These are phyloP conservation scores for Drosophila pegasa DNA, from an alignment of 2,888 invertebrate genomes.

Conservation along the genomic window DNA sequence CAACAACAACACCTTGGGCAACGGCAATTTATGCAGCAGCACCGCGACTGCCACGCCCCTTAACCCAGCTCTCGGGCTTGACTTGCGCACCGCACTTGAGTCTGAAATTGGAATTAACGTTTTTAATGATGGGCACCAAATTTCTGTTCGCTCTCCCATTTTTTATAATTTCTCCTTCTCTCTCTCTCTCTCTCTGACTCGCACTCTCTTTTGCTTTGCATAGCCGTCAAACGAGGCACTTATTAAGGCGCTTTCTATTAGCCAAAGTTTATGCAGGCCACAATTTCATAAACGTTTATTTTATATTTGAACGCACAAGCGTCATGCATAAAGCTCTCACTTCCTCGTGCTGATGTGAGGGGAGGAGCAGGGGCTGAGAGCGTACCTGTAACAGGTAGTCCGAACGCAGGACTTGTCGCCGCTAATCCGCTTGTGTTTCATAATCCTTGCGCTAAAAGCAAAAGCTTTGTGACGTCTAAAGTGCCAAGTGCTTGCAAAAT, in stretches of 20 bases:
- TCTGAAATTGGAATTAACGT: conserved; percentile 81
- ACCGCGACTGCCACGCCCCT: conserved; percentile 11
- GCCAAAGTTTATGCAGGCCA: conserved; percentile 49
- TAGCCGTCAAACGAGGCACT: conserved; percentile 38
- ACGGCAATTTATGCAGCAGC: conserved; percentile 65
- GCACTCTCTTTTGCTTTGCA: conserved; percentile 4
- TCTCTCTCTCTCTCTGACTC: conserved; percentile 8
- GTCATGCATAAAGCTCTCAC: conserved; percentile 66
- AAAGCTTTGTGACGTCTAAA: conserved; percentile 53
- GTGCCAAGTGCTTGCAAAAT: conserved; percentile 71
- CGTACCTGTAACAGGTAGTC: background rate
- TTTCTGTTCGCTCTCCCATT: conserved; percentile 35
- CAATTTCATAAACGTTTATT: conserved; percentile 41
- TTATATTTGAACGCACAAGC: conserved; percentile 59
- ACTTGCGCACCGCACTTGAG: conserved; percentile 50
- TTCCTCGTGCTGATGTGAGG: conserved; percentile 32
- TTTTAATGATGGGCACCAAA: conserved; percentile 79
- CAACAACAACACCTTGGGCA: conserved; percentile 42
- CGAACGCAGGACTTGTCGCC: conserved; percentile 28
- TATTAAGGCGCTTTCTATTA: conserved; percentile 64
- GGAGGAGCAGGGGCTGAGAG: too few relatives aligned
- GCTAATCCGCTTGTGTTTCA: conserved; percentile 76
- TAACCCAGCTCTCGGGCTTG: conserved; percentile 10
- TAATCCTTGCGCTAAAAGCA: conserved; percentile 69
- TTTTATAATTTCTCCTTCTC: conserved; percentile 2